Evolutionary conservation across 2,888 invertebrate genomes (phyloP).

Genomic region (Ceriagrion tenellum): DNA sequence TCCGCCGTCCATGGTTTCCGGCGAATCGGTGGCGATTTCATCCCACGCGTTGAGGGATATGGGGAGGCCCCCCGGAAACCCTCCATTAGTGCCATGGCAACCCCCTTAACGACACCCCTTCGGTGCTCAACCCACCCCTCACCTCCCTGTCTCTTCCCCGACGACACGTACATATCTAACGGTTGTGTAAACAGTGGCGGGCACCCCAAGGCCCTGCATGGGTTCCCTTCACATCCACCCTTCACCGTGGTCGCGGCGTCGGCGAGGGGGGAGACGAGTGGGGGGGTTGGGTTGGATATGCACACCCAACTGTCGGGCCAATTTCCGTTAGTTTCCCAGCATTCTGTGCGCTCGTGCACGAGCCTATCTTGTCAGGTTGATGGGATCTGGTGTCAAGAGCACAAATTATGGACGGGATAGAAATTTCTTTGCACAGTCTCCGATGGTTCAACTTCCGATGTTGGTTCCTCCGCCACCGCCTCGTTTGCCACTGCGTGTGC

Average conservation of each 20-base stretch:
- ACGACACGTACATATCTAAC: background rate
- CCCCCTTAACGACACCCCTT: background rate
- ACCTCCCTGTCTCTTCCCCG: background rate
- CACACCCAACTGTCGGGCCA: background rate
- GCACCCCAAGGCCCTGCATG: background rate
- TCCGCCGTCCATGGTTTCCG: background rate
- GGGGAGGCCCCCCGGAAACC: background rate
- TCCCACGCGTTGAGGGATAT: background rate
- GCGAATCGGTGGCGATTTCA: background rate
- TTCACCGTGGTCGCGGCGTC: background rate
- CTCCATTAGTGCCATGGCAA: constrained; percentile 1
- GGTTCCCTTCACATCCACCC: background rate
- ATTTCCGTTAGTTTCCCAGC: background rate
- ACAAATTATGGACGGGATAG: background rate
- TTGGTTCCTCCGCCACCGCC: no score
- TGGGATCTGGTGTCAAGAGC: background rate
- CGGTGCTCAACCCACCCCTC: background rate
- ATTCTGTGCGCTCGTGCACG: background rate
- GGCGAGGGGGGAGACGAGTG: background rate
- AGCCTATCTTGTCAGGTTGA: background rate
- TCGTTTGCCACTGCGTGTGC: no score
- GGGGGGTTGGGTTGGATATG: background rate
- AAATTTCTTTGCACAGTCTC: background rate
- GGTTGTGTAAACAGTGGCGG: background rate
- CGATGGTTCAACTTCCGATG: no score